A percentile compares a stretch with the other conserved stretches of the same genome.
Conservation (phyloP, 2,797 vertebrate genomes). For the Onychomys torridus region DNA sequence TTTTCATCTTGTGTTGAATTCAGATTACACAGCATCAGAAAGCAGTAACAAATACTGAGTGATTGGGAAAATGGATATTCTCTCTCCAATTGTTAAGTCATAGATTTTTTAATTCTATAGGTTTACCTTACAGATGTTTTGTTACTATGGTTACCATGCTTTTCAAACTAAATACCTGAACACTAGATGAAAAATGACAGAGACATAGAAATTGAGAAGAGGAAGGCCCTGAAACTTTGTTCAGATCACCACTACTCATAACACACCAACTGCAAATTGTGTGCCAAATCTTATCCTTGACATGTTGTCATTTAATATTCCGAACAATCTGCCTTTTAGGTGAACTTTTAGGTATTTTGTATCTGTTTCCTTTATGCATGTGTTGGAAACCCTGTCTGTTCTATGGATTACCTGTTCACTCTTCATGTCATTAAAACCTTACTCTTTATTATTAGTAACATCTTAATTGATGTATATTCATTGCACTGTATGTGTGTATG, state of each 20-base stretch:
- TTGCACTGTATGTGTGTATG: neutral
- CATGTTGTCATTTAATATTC: neutral
- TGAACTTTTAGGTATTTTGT: neutral
- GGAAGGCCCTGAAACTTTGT: neutral
- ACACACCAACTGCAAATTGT: neutral
- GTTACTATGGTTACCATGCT: constrained; percentile 13
- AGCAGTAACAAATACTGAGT: neutral
- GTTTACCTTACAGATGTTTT: constrained; percentile 8
- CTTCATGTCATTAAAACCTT: neutral
- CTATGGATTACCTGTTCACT: neutral
- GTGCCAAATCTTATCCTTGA: neutral
- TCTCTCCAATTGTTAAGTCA: neutral
- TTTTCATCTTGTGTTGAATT: neutral
- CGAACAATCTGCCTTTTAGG: neutral
- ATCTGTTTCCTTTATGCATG: neutral
- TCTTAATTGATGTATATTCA: neutral
- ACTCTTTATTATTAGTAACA: neutral
- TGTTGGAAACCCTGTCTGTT: neutral
- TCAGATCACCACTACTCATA: neutral
- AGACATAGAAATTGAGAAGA: neutral
- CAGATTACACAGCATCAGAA: neutral
- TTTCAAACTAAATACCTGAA: constrained; percentile 40
- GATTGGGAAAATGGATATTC: neutral
- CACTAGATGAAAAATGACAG: neutral
- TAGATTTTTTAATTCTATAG: neutral